Evolutionary conservation across 2,888 invertebrate species (phyloP).

Genomic region (Venustoraphidia nigricollis): DNA sequence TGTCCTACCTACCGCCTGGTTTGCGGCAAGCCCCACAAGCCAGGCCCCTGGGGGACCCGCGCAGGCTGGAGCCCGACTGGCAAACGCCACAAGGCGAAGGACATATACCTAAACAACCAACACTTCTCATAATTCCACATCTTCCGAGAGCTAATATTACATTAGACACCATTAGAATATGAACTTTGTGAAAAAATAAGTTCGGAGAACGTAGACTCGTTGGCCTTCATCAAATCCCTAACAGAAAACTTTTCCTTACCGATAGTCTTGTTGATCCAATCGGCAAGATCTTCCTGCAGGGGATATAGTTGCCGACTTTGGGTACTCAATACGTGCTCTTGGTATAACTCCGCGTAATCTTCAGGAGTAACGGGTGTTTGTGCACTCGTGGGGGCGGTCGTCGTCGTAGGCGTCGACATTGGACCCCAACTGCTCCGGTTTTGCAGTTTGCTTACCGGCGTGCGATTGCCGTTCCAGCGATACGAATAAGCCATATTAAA

Average conservation of each 20-base stretch:
- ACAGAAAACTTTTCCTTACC: constrained; percentile 35
- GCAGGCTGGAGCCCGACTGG: too few species aligned
- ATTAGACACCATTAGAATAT: too few species aligned
- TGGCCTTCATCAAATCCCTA: background rate
- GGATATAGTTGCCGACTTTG: constrained; percentile 69
- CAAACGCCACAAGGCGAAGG: too few species aligned
- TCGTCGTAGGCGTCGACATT: constrained; percentile 32
- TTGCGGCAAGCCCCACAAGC: too few species aligned
- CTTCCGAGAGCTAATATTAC: too few species aligned
- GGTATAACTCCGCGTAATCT: constrained; percentile 32
- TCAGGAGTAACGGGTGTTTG: constrained; percentile 18
- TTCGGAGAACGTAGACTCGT: background rate
- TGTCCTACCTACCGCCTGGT: too few species aligned
- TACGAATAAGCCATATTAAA: constrained; percentile 3
- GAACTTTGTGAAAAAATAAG: too few species aligned
- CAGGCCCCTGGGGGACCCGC: too few species aligned
- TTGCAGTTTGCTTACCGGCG: background rate
- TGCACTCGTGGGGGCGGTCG: constrained; percentile 21
- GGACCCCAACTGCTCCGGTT: constrained; percentile 45
- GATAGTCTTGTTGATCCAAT: constrained; percentile 75
- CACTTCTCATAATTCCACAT: too few species aligned
- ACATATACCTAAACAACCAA: too few species aligned
- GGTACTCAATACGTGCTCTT: constrained; percentile 56
- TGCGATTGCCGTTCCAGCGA: background rate
- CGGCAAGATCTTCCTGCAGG: constrained; percentile 72